phyloP scores from a whole-genome alignment of 1,140 invertebrate genomes.

The Rhynchophorus ferrugineus region DNA sequence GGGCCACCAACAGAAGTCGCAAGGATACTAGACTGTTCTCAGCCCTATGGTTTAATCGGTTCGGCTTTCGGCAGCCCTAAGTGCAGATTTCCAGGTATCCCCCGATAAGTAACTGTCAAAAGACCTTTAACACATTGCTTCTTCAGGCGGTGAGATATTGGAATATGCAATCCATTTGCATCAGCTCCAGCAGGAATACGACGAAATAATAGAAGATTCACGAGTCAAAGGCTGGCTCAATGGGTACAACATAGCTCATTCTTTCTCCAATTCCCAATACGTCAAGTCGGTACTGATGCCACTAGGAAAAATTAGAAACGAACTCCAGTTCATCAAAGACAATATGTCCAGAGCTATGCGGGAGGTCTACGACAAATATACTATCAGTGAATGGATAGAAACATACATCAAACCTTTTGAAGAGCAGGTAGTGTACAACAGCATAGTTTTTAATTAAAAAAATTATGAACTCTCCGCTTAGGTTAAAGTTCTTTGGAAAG shows the following conservation, averaged over 20 bases:
- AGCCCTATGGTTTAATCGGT: constrained; percentile 38
- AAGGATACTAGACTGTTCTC: constrained; percentile 31
- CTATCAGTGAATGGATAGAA: constrained; percentile 68
- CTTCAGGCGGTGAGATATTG: constrained; percentile 27
- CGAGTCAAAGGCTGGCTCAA: constrained; percentile 60
- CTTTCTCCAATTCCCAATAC: constrained; percentile 56
- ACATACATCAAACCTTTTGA: constrained; percentile 28
- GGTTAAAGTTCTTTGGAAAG: constrained; percentile 16
- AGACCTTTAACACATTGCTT: background rate
- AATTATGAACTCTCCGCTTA: constrained; percentile 2
- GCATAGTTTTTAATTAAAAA: background rate
- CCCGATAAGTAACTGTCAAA: background rate
- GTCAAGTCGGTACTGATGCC: constrained; percentile 19
- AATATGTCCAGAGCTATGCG: constrained; percentile 54
- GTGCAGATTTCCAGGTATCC: constrained; percentile 22
- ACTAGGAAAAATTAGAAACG: constrained; percentile 55
- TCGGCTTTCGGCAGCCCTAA: constrained; percentile 31
- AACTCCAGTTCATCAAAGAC: constrained; percentile 54
- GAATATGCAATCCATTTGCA: constrained; percentile 28
- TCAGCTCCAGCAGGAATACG: constrained; percentile 28
- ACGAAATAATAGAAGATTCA: constrained; percentile 26
- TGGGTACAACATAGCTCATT: constrained; percentile 66
- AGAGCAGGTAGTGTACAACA: constrained; percentile 12
- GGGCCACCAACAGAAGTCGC: constrained; percentile 44
- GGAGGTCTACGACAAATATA: constrained; percentile 65